phyloP scores from a whole-genome alignment of 2,797 vertebrate genomes.

The Epinephelus coioides region DNA sequence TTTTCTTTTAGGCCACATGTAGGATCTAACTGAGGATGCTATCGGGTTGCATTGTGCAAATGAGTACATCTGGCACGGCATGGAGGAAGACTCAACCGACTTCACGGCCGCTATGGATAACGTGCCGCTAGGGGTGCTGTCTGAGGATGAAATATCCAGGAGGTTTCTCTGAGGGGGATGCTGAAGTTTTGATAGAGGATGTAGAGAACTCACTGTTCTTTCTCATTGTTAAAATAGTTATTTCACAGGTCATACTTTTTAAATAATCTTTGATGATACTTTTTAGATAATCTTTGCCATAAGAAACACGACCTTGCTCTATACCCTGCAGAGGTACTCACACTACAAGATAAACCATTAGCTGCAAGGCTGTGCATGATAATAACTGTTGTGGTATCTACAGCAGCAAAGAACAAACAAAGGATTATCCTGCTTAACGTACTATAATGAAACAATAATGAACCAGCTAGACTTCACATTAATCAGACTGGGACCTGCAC shows the following conservation, averaged over 20 bases:
- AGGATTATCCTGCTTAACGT: slow-evolving; percentile 27
- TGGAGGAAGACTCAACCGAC: too few species aligned
- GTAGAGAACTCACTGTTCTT: too few species aligned
- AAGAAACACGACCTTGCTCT: not conserved
- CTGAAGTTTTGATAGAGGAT: too few species aligned
- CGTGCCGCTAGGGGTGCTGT: too few species aligned
- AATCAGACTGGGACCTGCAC: slow-evolving; percentile 9
- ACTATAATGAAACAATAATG: slow-evolving; percentile 36
- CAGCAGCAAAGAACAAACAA: slow-evolving; percentile 38
- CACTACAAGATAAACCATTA: not conserved
- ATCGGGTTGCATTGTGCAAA: too few species aligned
- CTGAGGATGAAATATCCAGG: too few species aligned
- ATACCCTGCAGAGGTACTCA: not conserved
- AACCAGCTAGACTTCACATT: slow-evolving; percentile 32
- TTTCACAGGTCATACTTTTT: not conserved
- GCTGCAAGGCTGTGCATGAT: slow-evolving; percentile 15
- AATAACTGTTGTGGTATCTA: slow-evolving; percentile 25
- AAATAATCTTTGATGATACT: too few species aligned
- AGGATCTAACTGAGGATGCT: too few species aligned
- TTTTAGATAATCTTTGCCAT: slow-evolving; percentile 4
- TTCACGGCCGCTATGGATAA: too few species aligned
- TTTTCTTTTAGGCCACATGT: too few species aligned
- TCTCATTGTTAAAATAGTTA: not conserved
- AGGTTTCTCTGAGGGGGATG: too few species aligned
- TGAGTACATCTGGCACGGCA: too few species aligned